Evolutionary conservation across 1,140 invertebrate species (phyloP).

Genomic region (Telenomus remus): DNA sequence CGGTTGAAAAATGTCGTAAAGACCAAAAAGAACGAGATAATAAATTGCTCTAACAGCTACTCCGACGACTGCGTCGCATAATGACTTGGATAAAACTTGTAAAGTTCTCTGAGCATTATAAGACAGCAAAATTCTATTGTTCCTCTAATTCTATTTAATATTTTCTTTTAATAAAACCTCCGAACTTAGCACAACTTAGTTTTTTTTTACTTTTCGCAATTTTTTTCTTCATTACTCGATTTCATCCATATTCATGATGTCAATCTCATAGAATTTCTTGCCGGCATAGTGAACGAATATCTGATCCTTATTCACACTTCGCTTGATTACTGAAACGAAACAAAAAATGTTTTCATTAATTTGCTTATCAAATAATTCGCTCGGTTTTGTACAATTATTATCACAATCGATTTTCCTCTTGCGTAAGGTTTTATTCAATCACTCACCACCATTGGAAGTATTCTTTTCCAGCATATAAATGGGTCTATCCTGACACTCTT

Average conservation of each 20-base stretch:
- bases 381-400: no score
- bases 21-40: slow-evolving; percentile 21
- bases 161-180: slow-evolving; percentile 48
- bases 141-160: slow-evolving; percentile 43
- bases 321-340: slow-evolving; percentile 81
- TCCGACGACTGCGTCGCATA: slow-evolving; percentile 29
- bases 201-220: not conserved
- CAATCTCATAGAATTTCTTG: slow-evolving; percentile 81
- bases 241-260: slow-evolving; percentile 79
- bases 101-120: slow-evolving; percentile 47
- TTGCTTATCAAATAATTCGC: not conserved
- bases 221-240: slow-evolving; percentile 20
- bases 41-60: slow-evolving; percentile 44
- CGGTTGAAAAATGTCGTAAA: slow-evolving; percentile 14
- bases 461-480: slow-evolving; percentile 84
- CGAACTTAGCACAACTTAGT: slow-evolving; percentile 22
- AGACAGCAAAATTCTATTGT: slow-evolving; percentile 56
- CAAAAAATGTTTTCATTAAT: slow-evolving; percentile 26
- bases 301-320: slow-evolving; percentile 73
- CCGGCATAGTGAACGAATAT: slow-evolving; percentile 82
- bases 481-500: slow-evolving; percentile 82
- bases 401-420: no score
- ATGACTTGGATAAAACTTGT: slow-evolving; percentile 25
- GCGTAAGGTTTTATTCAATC: no score
- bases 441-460: slow-evolving; percentile 66